Evolutionary conservation across 2,888 invertebrate species (phyloP).

Genomic region (Catocala fraxini): DNA sequence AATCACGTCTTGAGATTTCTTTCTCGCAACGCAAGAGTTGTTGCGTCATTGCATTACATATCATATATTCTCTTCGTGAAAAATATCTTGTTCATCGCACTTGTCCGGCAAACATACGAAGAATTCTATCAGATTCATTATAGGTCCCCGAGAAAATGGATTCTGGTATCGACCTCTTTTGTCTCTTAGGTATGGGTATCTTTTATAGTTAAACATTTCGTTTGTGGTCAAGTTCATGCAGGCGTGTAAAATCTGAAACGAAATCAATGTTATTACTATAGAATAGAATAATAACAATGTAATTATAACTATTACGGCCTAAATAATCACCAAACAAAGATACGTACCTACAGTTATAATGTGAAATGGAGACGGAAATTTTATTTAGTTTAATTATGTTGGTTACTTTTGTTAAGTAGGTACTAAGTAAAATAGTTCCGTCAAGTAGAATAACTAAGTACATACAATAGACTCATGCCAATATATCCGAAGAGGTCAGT

Average conservation of each 20-base stretch:
- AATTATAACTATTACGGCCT: no score
- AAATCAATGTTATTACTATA: no score
- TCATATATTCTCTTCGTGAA: conserved; percentile 89
- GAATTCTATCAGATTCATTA: conserved; percentile 95
- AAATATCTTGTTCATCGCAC: conserved; percentile 91
- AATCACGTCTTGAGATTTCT: conserved; percentile 34
- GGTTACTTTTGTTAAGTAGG: no score
- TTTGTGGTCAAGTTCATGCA: conserved; percentile 98
- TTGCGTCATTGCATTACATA: conserved; percentile 58
- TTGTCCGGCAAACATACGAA: conserved; percentile 95
- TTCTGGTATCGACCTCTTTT: conserved; percentile 96
- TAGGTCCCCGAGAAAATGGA: conserved; percentile 96
- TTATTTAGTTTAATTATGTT: no score
- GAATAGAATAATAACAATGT: no score
- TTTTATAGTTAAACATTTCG: conserved; percentile 97
- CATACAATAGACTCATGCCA: no score
- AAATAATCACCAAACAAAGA: no score
- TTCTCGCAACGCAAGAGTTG: conserved; percentile 26
- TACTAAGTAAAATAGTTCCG: no score
- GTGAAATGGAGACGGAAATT: no score
- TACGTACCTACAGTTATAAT: no score
- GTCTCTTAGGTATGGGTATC: conserved; percentile 96
- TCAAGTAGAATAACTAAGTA: no score
- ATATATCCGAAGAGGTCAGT: no score
- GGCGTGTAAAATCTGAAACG: conserved; percentile 93